Evolutionary conservation across 1,140 invertebrate species (phyloP).

Genomic region (Microplitis demolitor): DNA sequence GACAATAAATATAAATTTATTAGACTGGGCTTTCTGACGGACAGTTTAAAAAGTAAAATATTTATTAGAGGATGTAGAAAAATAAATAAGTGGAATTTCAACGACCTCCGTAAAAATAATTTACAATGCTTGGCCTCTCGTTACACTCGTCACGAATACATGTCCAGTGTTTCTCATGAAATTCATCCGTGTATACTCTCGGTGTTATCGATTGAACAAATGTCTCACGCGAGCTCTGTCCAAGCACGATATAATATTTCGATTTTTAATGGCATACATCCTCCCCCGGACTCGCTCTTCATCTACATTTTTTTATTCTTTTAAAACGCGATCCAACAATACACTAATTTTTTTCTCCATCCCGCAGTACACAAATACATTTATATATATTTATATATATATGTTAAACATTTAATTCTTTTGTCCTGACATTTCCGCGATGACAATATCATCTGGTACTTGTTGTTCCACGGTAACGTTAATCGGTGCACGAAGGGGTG

Average conservation of each 20-base stretch:
- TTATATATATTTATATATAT: neutral
- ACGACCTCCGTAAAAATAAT: no score
- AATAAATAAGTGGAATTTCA: no score
- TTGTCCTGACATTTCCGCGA: neutral
- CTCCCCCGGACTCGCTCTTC: neutral
- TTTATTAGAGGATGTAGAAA: no score
- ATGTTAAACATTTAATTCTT: neutral
- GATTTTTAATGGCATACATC: conserved; percentile 7
- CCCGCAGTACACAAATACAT: no score
- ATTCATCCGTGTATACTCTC: neutral
- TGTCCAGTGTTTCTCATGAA: conserved; percentile 4
- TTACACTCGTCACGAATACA: conserved; percentile 10
- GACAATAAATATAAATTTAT: no score
- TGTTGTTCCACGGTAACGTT: neutral
- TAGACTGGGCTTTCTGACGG: no score
- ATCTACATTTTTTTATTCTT: neutral
- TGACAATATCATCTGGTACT: conserved; percentile 16
- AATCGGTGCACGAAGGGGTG: conserved; percentile 8
- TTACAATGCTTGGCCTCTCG: neutral
- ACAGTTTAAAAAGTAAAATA: no score
- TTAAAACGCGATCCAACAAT: neutral
- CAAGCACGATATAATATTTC: conserved; percentile 15
- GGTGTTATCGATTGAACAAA: conserved; percentile 8
- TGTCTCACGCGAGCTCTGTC: conserved; percentile 6
- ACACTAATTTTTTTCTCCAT: no score